phyloP scores from a whole-genome alignment of 2,888 invertebrate genomes.

The Eugnorisma glareosa region DNA sequence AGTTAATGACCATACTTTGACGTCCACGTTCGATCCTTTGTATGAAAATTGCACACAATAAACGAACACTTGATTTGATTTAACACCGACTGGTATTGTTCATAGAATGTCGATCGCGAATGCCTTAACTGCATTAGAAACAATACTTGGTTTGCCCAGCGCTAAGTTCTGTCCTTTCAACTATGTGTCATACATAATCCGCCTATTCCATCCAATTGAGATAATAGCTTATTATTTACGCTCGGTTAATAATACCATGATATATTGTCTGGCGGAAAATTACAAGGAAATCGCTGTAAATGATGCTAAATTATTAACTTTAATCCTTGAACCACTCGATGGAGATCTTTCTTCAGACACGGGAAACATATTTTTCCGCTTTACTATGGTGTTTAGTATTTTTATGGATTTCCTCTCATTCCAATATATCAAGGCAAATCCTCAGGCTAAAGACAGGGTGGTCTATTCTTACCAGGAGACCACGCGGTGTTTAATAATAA shows the following conservation, averaged over 20 bases:
- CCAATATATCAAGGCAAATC: constrained; percentile 20
- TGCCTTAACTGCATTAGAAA: constrained; percentile 65
- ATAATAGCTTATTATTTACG: constrained; percentile 61
- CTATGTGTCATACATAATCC: constrained; percentile 63
- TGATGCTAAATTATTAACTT: constrained; percentile 7
- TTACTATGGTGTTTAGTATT: constrained; percentile 16
- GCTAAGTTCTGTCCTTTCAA: constrained; percentile 72
- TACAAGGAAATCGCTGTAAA: constrained; percentile 43
- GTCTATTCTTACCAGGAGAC: constrained; percentile 34
- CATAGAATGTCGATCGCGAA: constrained; percentile 72
- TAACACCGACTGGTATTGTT: constrained; percentile 68
- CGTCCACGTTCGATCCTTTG: constrained; percentile 68
- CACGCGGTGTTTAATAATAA: constrained; percentile 49
- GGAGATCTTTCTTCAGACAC: not conserved
- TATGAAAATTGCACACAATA: constrained; percentile 71
- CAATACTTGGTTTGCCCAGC: constrained; percentile 70
- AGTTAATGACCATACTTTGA: constrained; percentile 58
- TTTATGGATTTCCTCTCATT: constrained; percentile 12
- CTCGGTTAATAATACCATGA: constrained; percentile 45
- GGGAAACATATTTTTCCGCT: constrained; percentile 6
- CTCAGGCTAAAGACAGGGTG: constrained; percentile 10
- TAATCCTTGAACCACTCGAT: not conserved
- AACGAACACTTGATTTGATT: constrained; percentile 66
- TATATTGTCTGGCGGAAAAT: constrained; percentile 50
- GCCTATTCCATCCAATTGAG: constrained; percentile 59